Conservation (phyloP, 2,113 vertebrate genomes). For the Psilopsiagon aymara region DNA sequence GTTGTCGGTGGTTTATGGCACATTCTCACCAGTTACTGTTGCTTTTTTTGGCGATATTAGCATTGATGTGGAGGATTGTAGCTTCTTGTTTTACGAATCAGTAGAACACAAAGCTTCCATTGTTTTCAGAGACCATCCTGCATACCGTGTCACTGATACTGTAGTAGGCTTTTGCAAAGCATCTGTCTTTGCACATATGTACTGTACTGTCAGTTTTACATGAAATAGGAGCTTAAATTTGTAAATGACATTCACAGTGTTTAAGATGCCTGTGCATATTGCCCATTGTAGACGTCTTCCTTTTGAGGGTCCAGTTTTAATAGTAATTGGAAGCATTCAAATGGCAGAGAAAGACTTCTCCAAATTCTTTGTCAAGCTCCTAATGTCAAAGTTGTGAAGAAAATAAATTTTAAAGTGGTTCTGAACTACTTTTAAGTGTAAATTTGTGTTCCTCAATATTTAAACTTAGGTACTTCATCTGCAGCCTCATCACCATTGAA, state of each 20-base stretch:
- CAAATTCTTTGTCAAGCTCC: background rate
- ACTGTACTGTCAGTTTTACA: background rate
- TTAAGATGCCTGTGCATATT: fast-evolving
- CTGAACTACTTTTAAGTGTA: background rate
- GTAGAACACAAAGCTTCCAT: background rate
- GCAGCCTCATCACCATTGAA: slow-evolving; percentile 90
- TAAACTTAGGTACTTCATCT: slow-evolving; percentile 82
- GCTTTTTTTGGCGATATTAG: background rate
- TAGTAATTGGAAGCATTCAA: background rate
- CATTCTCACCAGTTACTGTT: background rate
- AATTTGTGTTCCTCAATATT: background rate
- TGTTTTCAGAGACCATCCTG: background rate
- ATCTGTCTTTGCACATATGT: background rate
- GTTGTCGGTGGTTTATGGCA: background rate
- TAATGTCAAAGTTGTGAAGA: background rate
- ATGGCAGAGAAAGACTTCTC: background rate
- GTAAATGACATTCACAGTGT: background rate
- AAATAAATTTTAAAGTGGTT: background rate
- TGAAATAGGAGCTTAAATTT: background rate
- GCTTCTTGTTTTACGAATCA: background rate
- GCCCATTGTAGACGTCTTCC: background rate
- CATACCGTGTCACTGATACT: background rate
- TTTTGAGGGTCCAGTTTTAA: background rate
- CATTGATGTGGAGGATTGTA: background rate
- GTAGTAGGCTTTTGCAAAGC: background rate